phyloP scores from a whole-genome alignment of 2,888 invertebrate genomes.

The Meiosimyza platycephala region DNA sequence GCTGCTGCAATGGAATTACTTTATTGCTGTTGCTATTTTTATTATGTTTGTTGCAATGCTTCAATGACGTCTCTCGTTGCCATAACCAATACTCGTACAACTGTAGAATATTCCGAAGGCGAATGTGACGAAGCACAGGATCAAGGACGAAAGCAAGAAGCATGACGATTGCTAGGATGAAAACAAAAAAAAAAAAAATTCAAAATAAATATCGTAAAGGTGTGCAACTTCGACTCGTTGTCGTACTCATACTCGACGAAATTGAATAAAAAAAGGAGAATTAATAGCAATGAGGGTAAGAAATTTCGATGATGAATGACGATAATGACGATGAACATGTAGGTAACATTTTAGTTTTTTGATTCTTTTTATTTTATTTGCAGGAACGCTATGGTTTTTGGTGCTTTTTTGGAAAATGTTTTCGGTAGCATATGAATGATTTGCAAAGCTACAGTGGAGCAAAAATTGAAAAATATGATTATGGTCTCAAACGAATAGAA shows the following conservation, averaged over 20 bases:
- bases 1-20: conserved; percentile 63
- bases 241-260: background rate
- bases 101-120: conserved; percentile 22
- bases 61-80: conserved; percentile 14
- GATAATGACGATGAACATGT: conserved; percentile 15
- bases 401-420: too few species aligned
- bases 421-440: background rate
- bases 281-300: conserved; percentile 25
- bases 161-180: conserved; percentile 20
- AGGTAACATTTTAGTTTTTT: too few species aligned
- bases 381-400: too few species aligned
- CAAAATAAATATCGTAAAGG: background rate
- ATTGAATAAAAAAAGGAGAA: conserved; percentile 39
- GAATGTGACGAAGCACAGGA: conserved; percentile 51
- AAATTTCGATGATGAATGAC: conserved; percentile 24
- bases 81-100: background rate
- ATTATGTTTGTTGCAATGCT: conserved; percentile 11
- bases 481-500: too few species aligned
- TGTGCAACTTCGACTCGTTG: background rate
- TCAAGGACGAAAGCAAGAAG: conserved; percentile 56
- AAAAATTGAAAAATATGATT: background rate
- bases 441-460: conserved; percentile 17
- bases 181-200: background rate
- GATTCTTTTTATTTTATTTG: too few species aligned
- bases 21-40: conserved; percentile 35